Evolutionary conservation across 2,797 vertebrate species (phyloP).

Genomic region (Hemitrygon akajei): DNA sequence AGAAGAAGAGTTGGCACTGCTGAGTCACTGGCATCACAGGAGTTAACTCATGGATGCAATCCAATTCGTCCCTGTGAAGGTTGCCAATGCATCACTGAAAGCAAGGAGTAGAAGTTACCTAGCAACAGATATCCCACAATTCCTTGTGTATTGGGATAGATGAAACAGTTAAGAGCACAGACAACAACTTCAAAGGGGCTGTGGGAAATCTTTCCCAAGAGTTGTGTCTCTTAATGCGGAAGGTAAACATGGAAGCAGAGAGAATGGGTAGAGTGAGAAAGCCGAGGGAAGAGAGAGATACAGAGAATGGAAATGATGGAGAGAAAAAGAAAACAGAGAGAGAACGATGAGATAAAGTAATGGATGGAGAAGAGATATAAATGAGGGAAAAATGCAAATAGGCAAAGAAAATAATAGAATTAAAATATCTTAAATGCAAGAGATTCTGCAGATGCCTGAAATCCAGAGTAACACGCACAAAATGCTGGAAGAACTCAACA

Average conservation of each 20-base stretch:
- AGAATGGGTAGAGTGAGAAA: not conserved
- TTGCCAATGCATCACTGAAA: slow-evolving; percentile 21
- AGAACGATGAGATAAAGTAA: not conserved
- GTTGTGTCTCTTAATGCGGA: not conserved
- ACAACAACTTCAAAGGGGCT: not conserved
- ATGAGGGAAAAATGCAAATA: not conserved
- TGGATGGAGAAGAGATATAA: not conserved
- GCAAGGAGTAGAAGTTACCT: slow-evolving; percentile 15
- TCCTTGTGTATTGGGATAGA: not conserved
- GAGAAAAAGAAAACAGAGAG: not conserved
- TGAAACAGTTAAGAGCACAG: not conserved
- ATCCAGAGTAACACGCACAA: too few species aligned
- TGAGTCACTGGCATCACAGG: not conserved
- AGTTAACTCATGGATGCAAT: slow-evolving; percentile 5
- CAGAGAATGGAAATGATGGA: not conserved
- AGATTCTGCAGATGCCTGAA: too few species aligned
- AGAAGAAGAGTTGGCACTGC: too few species aligned
- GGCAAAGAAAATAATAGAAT: not conserved
- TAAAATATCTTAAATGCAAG: not conserved
- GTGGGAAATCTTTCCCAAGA: not conserved
- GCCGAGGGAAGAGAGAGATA: not conserved
- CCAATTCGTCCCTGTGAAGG: not conserved
- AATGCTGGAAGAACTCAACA: too few species aligned
- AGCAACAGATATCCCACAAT: slow-evolving; percentile 2
- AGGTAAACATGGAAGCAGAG: not conserved